Conservation (phyloP, 2,888 invertebrate species). For the Cantharis flavilabris region DNA sequence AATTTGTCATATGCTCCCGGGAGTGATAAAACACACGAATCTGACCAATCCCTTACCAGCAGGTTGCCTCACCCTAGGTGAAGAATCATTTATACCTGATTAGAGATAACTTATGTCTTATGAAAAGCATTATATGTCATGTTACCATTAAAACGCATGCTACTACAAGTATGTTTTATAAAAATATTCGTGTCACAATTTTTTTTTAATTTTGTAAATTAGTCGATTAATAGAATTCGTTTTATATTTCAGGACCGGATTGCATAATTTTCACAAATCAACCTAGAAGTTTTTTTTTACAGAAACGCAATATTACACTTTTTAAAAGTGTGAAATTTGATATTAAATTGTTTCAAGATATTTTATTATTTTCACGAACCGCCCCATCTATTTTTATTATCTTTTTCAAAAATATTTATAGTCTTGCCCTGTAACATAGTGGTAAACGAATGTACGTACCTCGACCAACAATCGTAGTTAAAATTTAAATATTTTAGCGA, state of each 20-base stretch:
- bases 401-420: too few relatives aligned
- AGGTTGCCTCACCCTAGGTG: constrained; percentile 47
- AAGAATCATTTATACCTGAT: constrained; percentile 45
- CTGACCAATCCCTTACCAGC: constrained; percentile 43
- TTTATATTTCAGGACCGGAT: neutral
- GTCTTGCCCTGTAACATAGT: too few relatives aligned
- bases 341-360: too few relatives aligned
- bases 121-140: constrained; percentile 31
- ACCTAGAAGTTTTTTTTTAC: neutral
- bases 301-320: too few relatives aligned
- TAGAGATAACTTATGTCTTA: constrained; percentile 41
- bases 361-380: too few relatives aligned
- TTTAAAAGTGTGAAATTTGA: too few relatives aligned
- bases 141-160: neutral
- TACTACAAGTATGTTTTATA: constrained; percentile 1
- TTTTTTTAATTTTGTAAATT: constrained; percentile 3
- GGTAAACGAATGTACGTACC: too few relatives aligned
- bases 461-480: too few relatives aligned
- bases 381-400: too few relatives aligned
- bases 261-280: neutral
- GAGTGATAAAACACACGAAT: constrained; percentile 43
- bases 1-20: constrained; percentile 40
- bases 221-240: neutral
- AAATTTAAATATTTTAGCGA: too few relatives aligned
- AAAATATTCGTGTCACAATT: neutral